Evolutionary conservation across 2,113 vertebrate species (phyloP).

Genomic region (Jacana jacana): DNA sequence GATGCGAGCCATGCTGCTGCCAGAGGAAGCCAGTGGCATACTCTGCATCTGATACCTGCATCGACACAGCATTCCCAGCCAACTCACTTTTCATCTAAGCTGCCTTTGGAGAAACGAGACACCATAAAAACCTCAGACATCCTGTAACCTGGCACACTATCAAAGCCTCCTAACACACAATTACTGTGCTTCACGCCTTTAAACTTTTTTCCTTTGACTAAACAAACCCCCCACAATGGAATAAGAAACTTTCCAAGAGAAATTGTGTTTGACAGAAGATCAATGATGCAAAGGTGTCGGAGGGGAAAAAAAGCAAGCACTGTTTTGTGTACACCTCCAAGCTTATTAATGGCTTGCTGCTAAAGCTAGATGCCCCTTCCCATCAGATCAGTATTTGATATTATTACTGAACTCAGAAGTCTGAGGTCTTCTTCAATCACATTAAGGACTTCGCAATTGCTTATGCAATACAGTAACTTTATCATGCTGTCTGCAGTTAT

Average conservation of each 20-base stretch:
- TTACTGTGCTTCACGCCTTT: constrained; percentile 39
- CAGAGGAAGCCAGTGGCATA: background rate
- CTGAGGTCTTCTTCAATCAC: constrained; percentile 26
- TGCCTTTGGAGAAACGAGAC: constrained; percentile 15
- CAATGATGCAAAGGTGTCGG: constrained; percentile 40
- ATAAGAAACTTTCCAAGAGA: constrained; percentile 56
- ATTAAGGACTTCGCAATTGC: constrained; percentile 12
- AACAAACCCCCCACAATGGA: constrained; percentile 55
- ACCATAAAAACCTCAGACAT: constrained; percentile 54
- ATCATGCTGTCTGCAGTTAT: background rate
- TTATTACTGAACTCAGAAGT: constrained; percentile 14
- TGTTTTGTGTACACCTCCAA: constrained; percentile 56
- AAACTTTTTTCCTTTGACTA: constrained; percentile 49
- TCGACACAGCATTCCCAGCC: background rate
- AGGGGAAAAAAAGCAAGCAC: background rate
- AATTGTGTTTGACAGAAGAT: constrained; percentile 59
- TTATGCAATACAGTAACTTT: background rate
- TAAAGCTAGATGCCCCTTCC: constrained; percentile 28
- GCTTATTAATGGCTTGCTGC: constrained; percentile 24
- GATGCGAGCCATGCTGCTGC: background rate
- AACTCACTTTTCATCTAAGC: constrained; percentile 17
- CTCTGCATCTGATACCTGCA: background rate
- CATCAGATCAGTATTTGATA: constrained; percentile 31
- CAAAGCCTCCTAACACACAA: constrained; percentile 22
- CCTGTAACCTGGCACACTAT: constrained; percentile 14